Evolutionary conservation across 2,113 vertebrate species (phyloP).

Genomic region (Prietella phreatophila): DNA sequence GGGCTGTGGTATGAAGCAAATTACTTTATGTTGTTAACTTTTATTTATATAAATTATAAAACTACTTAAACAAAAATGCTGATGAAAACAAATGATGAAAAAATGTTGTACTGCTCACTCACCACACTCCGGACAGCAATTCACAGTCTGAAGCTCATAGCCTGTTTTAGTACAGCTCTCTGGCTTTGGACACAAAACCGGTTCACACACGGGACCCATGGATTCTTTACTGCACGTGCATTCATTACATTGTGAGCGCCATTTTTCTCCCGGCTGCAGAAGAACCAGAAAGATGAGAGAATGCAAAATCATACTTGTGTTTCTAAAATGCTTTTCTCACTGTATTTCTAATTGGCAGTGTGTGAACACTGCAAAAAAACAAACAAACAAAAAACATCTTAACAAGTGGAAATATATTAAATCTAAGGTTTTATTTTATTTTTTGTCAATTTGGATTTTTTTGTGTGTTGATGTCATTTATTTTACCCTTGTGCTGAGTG

Average conservation of each 20-base stretch:
- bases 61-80: background rate
- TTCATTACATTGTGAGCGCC: constrained; percentile 29
- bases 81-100: background rate
- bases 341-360: background rate
- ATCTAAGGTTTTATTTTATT: no score
- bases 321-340: background rate
- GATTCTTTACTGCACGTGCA: constrained; percentile 31
- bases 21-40: background rate
- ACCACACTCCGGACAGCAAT: constrained; percentile 53
- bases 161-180: constrained; percentile 7
- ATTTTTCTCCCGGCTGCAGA: constrained; percentile 46
- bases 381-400: background rate
- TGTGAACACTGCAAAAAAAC: background rate
- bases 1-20: background rate
- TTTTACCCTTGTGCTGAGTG: no score
- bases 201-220: constrained; percentile 19
- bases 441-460: no score
- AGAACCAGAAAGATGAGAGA: background rate
- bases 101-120: background rate
- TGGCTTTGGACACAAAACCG: constrained; percentile 2
- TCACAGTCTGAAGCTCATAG: constrained; percentile 21
- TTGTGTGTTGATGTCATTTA: no score
- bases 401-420: background rate
- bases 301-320: background rate
- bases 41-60: background rate